Evolutionary conservation across 2,113 vertebrate species (phyloP), one percentile per base, ranked within the genome.

Genomic region (Nematolebias whitei): DNA sequence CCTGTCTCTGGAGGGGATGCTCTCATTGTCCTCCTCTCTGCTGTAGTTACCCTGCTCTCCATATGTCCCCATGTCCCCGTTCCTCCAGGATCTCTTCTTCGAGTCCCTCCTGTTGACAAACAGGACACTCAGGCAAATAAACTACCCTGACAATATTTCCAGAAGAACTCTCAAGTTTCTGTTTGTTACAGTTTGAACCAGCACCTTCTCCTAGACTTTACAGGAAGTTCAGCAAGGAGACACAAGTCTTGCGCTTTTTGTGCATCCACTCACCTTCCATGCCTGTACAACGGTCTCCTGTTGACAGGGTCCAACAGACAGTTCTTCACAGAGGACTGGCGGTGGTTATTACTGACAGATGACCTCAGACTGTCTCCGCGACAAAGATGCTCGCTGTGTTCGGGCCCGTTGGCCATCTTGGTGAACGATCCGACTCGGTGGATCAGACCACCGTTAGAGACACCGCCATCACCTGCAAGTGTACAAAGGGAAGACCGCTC

Each of bases 21-120:
- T 89, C 48, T 88, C 90, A 0, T 76, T 84, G 73, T 93, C 92
- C 4, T 92, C 91, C 23, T 91, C 92, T 38, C 83, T 69, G 80
- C 78, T 91, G 67, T 85, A 82, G 68, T 89, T 84, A 6, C 68
- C 82, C 12, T 90, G 87, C 48, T 68, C 82, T 24, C 82, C 71
- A 6, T 69, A 81, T 0, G 23, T 1, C 53, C 79, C 80, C 68
- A 67, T n/a, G 52, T 84, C 87, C 47, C 80, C 83, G 10, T 85
- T 81, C 87, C 82, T 92, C 87, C 90, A 92, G 43, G 82, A 69
- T 51, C 76, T 54, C 22, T 88, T 84, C 52, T 89, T 76, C 0
- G 78, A 81, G 24, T 88, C 86, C 11, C 67, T 78, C 69, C 90
- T 90, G 61, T 60, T n/a, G 59, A 65, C 48, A 7, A 1, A 60